Evolutionary conservation across 2,888 invertebrate genomes (phyloP).

Genomic region (Luperina testacea): DNA sequence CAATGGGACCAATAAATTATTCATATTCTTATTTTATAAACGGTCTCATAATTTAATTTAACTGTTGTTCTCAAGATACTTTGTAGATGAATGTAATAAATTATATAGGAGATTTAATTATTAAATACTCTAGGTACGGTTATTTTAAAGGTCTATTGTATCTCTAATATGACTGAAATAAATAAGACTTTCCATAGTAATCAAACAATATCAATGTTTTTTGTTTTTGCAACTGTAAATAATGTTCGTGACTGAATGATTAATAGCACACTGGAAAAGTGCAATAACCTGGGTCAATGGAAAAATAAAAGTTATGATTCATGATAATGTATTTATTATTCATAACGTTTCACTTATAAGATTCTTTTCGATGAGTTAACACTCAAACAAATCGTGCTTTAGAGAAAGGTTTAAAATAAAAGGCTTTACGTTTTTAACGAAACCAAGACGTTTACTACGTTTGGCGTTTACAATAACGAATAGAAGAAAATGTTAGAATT

Average conservation of each 20-base stretch:
- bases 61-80: neutral
- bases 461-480: neutral
- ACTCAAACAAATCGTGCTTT: neutral
- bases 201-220: constrained; percentile 3
- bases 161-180: neutral
- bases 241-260: constrained; percentile 1
- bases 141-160: neutral
- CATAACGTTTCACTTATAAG: neutral
- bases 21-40: neutral
- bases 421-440: neutral
- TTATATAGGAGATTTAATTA: neutral
- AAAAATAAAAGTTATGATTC: constrained; percentile 14
- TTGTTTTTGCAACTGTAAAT: neutral
- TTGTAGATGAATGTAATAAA: neutral
- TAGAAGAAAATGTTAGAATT: neutral
- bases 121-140: neutral
- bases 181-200: neutral
- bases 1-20: too few relatives aligned
- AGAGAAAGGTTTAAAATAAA: neutral
- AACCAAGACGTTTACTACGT: neutral
- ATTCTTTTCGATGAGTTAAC: neutral
- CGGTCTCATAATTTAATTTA: neutral
- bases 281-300: constrained; percentile 21
- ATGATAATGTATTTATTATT: neutral
- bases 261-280: constrained; percentile 9